A percentile compares a stretch with the other conserved stretches of the same genome.
Conservation (phyloP, 2,113 vertebrate genomes). For the Tenrec ecaudatus region DNA sequence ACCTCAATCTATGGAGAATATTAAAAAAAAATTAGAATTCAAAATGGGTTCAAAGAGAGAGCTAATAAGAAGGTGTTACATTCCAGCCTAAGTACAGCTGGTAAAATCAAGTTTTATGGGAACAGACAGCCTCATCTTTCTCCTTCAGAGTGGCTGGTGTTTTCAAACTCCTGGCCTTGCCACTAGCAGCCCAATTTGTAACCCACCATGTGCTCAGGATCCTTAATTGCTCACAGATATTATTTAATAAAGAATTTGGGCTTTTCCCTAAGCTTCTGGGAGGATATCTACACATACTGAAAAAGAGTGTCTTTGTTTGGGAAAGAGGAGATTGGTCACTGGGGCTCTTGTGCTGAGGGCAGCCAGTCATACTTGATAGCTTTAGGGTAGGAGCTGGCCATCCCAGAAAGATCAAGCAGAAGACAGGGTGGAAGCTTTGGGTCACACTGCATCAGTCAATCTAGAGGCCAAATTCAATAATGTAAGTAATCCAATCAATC, state of each 20-base stretch:
- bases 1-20: no score
- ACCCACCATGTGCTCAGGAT: no score
- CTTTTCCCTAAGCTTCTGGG: background rate
- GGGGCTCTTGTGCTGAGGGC: background rate
- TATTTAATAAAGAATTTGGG: background rate
- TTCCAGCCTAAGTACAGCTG: no score
- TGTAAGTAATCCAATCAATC: background rate
- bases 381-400: background rate
- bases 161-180: no score
- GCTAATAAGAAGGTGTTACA: no score
- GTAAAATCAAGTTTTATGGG: no score
- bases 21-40: no score
- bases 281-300: background rate
- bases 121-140: no score
- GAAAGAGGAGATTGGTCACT: background rate
- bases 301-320: background rate
- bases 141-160: no score
- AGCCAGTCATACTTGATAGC: background rate
- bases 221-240: background rate
- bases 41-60: no score
- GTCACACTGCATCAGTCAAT: background rate
- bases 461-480: background rate
- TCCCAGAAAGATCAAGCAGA: background rate
- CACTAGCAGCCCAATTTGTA: no score
- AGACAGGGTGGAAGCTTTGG: background rate